A percentile compares a stretch with the other conserved stretches of the same genome.
Conservation (phyloP, 2,113 vertebrate genomes). For the Delphinus delphis region DNA sequence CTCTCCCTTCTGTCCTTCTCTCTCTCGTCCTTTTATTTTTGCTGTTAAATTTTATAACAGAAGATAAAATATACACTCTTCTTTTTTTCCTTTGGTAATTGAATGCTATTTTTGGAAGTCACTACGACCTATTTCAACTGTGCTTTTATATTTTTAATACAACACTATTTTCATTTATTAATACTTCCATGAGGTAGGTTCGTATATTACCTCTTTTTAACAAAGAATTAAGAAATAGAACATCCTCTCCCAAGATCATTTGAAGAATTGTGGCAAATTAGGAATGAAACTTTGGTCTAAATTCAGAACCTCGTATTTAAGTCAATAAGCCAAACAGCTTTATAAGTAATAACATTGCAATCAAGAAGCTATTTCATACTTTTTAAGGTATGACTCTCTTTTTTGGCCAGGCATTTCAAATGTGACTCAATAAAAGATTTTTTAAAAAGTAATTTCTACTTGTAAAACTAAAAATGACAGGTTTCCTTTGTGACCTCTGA, state of each 20-base stretch:
- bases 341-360: conserved; percentile 39
- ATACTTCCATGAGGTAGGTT: neutral
- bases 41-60: conserved; percentile 55
- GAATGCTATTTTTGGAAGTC: conserved; percentile 57
- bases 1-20: neutral
- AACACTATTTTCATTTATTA: conserved; percentile 16
- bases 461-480: conserved; percentile 37
- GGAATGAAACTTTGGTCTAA: conserved; percentile 40
- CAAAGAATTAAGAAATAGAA: conserved; percentile 30
- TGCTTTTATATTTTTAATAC: conserved; percentile 58
- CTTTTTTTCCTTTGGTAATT: conserved; percentile 22
- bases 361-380: conserved; percentile 22
- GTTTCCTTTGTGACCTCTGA: conserved; percentile 22
- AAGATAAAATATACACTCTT: neutral
- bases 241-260: neutral
- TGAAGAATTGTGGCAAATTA: conserved; percentile 36
- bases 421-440: conserved; percentile 49
- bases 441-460: conserved; percentile 27
- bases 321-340: conserved; percentile 18
- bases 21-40: conserved; percentile 43
- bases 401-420: conserved; percentile 44
- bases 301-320: conserved; percentile 34
- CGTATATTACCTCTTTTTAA: conserved; percentile 38
- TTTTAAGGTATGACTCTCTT: conserved; percentile 39
- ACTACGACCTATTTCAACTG: conserved; percentile 31